phyloP scores from a whole-genome alignment of 2,797 vertebrate species.

The Picus viridis region DNA sequence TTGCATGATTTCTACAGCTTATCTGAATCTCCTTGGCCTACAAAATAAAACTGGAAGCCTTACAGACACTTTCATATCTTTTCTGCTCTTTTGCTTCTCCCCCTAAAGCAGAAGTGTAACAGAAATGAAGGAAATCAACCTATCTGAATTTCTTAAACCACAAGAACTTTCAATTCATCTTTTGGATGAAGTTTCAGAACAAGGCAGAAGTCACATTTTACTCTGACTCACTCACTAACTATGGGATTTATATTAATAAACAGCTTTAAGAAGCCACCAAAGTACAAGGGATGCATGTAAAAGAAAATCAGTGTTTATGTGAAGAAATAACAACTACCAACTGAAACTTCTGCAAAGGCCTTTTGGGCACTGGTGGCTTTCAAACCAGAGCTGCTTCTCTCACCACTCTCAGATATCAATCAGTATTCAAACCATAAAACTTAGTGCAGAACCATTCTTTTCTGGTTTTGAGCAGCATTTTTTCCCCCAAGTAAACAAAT shows the following conservation, averaged over 20 bases:
- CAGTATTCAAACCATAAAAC: not conserved
- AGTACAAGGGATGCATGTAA: not conserved
- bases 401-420: not conserved
- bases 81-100: conserved; percentile 42
- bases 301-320: not conserved
- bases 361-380: not conserved
- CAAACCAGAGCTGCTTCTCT: not conserved
- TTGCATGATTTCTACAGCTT: not conserved
- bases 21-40: not conserved
- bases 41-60: conserved; percentile 2
- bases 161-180: conserved; percentile 49
- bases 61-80: conserved; percentile 1
- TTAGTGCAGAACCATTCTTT: not conserved
- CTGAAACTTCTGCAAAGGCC: not conserved
- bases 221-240: not conserved
- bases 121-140: conserved; percentile 42
- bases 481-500: not conserved
- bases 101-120: conserved; percentile 28
- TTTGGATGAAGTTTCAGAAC: conserved; percentile 5
- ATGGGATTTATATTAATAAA: not conserved
- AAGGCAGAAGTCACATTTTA: not conserved
- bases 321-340: not conserved
- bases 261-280: not conserved
- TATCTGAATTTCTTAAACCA: not conserved
- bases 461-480: not conserved